A percentile compares a stretch with the other conserved stretches of the same genome.
Conservation (phyloP, 2,113 vertebrate species). For the Bucco capensis region DNA sequence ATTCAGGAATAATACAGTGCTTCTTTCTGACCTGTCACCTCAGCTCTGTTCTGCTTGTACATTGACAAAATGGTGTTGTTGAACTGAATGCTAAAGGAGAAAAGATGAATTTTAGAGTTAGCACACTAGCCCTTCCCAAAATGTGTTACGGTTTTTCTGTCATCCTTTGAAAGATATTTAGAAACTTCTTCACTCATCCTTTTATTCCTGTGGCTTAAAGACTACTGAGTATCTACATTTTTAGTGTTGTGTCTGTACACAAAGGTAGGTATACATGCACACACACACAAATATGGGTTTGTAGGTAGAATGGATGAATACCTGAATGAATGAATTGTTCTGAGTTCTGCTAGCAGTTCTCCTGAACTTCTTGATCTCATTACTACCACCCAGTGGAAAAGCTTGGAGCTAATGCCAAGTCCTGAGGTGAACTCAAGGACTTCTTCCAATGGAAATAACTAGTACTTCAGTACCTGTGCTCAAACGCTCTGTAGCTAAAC, state of each 20-base stretch:
- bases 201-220: background rate
- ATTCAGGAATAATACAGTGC: background rate
- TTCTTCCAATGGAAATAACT: background rate
- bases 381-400: conserved; percentile 40
- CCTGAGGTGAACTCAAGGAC: background rate
- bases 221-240: background rate
- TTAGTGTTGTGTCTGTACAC: fast-evolving
- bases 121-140: background rate
- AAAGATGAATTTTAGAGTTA: background rate
- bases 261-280: fast-evolving
- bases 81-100: background rate
- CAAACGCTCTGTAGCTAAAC: background rate
- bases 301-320: background rate
- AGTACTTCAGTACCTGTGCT: background rate
- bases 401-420: background rate
- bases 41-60: background rate
- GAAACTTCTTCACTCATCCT: background rate
- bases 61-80: background rate
- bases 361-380: conserved; percentile 24
- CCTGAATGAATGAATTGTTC: background rate
- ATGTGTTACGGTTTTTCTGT: background rate
- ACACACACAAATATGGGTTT: fast-evolving
- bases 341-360: background rate
- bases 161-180: background rate
- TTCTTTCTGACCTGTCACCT: background rate